phyloP scores from a whole-genome alignment of 2,888 invertebrate genomes.

The Crossocerus cetratus region DNA sequence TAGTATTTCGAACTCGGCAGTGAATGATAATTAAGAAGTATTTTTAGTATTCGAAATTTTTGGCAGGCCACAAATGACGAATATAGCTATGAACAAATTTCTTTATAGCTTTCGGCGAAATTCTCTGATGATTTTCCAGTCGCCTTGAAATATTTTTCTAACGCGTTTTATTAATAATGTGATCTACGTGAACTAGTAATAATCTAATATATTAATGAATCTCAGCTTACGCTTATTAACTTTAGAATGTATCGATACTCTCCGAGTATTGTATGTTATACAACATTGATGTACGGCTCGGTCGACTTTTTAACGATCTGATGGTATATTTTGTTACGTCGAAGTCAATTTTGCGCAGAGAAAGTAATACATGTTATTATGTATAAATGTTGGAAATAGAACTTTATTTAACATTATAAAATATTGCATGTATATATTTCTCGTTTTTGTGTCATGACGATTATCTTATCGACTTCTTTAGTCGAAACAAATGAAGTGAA shows the following conservation, averaged over 20 bases:
- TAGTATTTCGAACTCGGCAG: background rate
- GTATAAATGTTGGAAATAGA: too few relatives aligned
- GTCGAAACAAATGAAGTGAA: too few relatives aligned
- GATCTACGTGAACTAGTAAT: conserved; percentile 17
- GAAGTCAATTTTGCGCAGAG: too few relatives aligned
- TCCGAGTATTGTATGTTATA: too few relatives aligned
- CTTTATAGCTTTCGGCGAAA: background rate
- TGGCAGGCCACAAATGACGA: background rate
- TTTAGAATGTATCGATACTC: conserved; percentile 2
- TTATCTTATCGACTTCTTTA: too few relatives aligned
- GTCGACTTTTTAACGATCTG: too few relatives aligned
- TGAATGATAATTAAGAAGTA: conserved; percentile 54
- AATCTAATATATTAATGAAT: conserved; percentile 26
- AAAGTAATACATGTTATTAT: too few relatives aligned
- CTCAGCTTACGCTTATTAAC: conserved; percentile 57
- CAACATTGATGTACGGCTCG: too few relatives aligned
- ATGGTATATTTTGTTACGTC: too few relatives aligned
- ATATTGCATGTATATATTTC: conserved; percentile 7
- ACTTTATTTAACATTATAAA: conserved; percentile 4
- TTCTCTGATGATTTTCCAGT: background rate
- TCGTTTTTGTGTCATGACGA: background rate
- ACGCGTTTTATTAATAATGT: conserved; percentile 12
- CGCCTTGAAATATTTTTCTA: background rate
- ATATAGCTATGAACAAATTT: background rate
- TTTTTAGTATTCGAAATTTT: conserved; percentile 11